Base-by-base conservation (phyloP, 2,113 vertebrate genomes). In the Ascaphus truei region DNA sequence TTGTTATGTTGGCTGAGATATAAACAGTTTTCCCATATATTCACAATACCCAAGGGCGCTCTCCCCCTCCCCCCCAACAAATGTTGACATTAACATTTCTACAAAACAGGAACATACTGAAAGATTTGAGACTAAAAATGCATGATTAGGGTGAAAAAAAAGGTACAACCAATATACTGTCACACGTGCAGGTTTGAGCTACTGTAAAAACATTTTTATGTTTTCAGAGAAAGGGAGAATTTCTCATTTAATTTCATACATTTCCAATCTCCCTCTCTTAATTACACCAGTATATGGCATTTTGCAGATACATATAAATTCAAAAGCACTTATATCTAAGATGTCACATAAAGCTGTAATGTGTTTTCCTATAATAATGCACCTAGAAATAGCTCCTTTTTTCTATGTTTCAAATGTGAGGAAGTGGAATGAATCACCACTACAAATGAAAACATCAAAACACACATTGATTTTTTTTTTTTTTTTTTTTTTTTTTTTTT, bases 371-470 rank as follows among this genome's bases (percentile, higher is more conserved):
- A 56, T 34, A 34, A 34, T 31, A 56, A 22, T 7, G 12, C 22
- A 4, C 16, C 20, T 4, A 59, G 72, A 63, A 72, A 71, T 62
- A 65, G 26, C 68, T 27, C 72, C 5, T 18, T 8, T 13, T 65
- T 36, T 60, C 12, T 51, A 37, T 68, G 68, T 41, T 36, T 79
- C 57, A 64, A 53, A 83, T 73, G 33, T 64, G 67, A 80, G 78
- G 1, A 68, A 45, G 73, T 53, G 74, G 50, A 78, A 75, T 75
- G 72, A 75, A 75, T 69, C 61, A 71, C 22, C n/a, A 53, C 29
- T 74, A 76, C 73, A 84, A 85, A 88, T 85, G 78, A 89, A 89
- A 86, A 78, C 78, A 88, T 88, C 78, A 89, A 76, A 79, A 78
- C 61, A 71, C 26, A 51, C 48, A 86, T 77, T 71, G 79, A 88